Base-by-base conservation (phyloP, 2,113 vertebrate genomes). In the Ciconia boyciana region DNA sequence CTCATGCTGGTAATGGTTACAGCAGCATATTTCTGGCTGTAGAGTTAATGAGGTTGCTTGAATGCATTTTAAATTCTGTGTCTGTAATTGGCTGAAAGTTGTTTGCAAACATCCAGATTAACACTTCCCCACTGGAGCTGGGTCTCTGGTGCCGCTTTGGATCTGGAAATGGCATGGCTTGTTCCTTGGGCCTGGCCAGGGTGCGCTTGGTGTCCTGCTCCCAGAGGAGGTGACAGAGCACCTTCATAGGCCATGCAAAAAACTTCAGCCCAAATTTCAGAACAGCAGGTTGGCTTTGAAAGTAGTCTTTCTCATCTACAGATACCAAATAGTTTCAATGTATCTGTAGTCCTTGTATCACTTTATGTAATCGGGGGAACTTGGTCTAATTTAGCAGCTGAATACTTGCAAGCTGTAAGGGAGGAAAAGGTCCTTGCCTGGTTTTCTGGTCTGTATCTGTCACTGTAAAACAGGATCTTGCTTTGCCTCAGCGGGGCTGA, bases 321-420 rank as follows among this genome's bases (percentile, higher is more conserved):
- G 52, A 8, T 17, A 13, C 13, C 31, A 43, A 25, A 52, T 1
- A 24, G 10, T 16, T 25, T 34, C 10, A 0, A 0, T 18, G 0
- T 26, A 3, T 21, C 43, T 43, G 1, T 22, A 58, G 48, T 65
- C 28, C 29, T 34, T 13, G 8, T 13, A 0, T 1, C 1, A 1
- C 20, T 89, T 41, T 49, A 29, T 72, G 39, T 22, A 64, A 34
- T n/a, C 24, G 10, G 3, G 36, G 62, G 75, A 46, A 10, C 36
- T 16, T 18, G 11, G 29, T 28, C n/a, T 34, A 25, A 41, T 60
- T 61, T 20, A 36, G 13, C 24, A 29, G 2, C 1, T 4, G 52
- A 43, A 3, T 3, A 1, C 19, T 58, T 28, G 43, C 0, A 0
- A 89, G n/a, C 65, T 77, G 44, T 16, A 9, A 31, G 41, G 81